phyloP scores from a whole-genome alignment of 2,797 vertebrate genomes.

The Dallia pectoralis region DNA sequence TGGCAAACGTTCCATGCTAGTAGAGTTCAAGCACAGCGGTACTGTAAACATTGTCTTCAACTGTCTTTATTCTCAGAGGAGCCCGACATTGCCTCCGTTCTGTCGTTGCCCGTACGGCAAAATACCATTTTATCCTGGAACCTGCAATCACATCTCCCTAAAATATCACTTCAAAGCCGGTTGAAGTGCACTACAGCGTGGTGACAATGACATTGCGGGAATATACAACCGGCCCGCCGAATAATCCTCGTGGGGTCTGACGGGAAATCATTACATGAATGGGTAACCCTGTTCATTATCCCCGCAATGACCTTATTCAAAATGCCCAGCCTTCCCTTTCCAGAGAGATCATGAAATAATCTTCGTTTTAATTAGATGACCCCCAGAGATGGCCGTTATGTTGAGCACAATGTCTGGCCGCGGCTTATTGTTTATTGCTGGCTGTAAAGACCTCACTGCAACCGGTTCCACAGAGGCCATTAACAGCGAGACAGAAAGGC shows the following conservation, averaged over 20 bases:
- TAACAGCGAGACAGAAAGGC: background rate
- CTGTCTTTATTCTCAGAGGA: background rate
- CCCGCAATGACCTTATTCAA: constrained; percentile 63
- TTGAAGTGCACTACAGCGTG: constrained; percentile 45
- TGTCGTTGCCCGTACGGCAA: background rate
- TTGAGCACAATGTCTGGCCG: constrained; percentile 52
- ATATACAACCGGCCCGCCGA: constrained; percentile 52
- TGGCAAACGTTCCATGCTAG: background rate
- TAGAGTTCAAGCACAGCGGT: background rate
- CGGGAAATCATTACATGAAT: constrained; percentile 55
- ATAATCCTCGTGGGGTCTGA: constrained; percentile 50
- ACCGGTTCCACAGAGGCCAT: constrained; percentile 5
- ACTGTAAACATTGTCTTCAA: background rate
- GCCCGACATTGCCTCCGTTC: background rate
- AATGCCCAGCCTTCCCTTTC: constrained; percentile 49
- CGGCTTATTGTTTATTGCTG: constrained; percentile 62
- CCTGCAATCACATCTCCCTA: background rate
- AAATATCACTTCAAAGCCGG: constrained; percentile 45
- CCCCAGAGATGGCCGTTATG: constrained; percentile 50
- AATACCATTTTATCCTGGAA: background rate
- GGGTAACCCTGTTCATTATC: constrained; percentile 66
- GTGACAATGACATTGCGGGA: constrained; percentile 59
- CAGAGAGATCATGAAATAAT: constrained; percentile 62
- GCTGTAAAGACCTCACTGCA: constrained; percentile 53
- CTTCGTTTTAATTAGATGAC: constrained; percentile 69